phyloP scores from a whole-genome alignment of 2,888 invertebrate species.

The Oscheius myriophilus region DNA sequence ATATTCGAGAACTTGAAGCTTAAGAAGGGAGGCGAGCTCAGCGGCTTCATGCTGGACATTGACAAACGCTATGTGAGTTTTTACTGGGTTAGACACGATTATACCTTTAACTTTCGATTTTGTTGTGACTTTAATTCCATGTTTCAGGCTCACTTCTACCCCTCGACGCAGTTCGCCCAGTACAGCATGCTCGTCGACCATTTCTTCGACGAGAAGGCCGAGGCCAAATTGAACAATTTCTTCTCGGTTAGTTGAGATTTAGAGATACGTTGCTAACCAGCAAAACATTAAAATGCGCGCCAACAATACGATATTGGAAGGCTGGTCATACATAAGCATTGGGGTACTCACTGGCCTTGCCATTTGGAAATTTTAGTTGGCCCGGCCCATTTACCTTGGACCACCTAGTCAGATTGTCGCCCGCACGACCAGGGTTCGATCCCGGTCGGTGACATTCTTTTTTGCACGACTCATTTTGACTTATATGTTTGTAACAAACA shows the following conservation, averaged over 20 bases:
- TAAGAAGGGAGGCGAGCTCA: constrained; percentile 31
- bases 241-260: constrained; percentile 23
- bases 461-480: no score
- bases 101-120: neutral
- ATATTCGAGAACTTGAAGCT: constrained; percentile 46
- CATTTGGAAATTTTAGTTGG: no score
- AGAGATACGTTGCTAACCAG: neutral
- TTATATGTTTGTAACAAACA: no score
- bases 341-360: no score
- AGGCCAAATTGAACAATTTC: constrained; percentile 38
- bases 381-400: no score
- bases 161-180: constrained; percentile 55
- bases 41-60: constrained; percentile 61
- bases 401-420: no score
- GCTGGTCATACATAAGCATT: no score
- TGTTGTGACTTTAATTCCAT: neutral
- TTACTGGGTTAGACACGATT: neutral
- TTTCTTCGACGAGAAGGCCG: constrained; percentile 51
- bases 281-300: no score
- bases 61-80: constrained; percentile 61
- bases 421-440: no score
- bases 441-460: no score
- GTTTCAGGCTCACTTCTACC: constrained; percentile 58
- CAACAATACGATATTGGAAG: no score
- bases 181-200: constrained; percentile 64